phyloP scores from a whole-genome alignment of 2,113 vertebrate species.

The Thymallus thymallus region DNA sequence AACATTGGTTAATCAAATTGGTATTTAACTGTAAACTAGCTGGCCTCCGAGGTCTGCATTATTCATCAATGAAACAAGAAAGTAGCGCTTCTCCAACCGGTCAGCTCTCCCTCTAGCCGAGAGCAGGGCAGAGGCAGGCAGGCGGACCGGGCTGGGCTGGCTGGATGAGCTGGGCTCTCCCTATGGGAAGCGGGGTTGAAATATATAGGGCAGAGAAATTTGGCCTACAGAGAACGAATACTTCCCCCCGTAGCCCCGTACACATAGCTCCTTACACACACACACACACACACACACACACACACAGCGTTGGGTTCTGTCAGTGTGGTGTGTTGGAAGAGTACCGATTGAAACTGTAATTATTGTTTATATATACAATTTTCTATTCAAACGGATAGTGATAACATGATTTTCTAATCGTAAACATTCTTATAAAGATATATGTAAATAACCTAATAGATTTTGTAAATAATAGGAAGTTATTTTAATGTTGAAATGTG shows the following conservation, averaged over 20 bases:
- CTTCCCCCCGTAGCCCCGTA: conserved; percentile 18
- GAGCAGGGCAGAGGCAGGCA: conserved; percentile 19
- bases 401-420: background rate
- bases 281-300: background rate
- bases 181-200: conserved; percentile 54
- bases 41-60: conserved; percentile 73
- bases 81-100: conserved; percentile 64
- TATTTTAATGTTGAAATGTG: background rate
- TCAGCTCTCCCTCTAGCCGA: conserved; percentile 54
- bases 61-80: conserved; percentile 76
- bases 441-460: background rate
- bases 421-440: background rate
- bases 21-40: conserved; percentile 80
- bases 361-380: background rate
- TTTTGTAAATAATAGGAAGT: background rate
- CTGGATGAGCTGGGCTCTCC: conserved; percentile 22
- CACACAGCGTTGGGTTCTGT: conserved; percentile 43
- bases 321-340: conserved; percentile 57
- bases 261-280: no score
- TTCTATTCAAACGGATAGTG: background rate
- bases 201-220: conserved; percentile 65
- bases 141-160: conserved; percentile 24
- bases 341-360: conserved; percentile 31
- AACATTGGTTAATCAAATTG: conserved; percentile 83
- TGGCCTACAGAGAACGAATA: conserved; percentile 19